Base-by-base conservation (phyloP, 2,797 vertebrate species). In the Microctenopoma lineatum region DNA sequence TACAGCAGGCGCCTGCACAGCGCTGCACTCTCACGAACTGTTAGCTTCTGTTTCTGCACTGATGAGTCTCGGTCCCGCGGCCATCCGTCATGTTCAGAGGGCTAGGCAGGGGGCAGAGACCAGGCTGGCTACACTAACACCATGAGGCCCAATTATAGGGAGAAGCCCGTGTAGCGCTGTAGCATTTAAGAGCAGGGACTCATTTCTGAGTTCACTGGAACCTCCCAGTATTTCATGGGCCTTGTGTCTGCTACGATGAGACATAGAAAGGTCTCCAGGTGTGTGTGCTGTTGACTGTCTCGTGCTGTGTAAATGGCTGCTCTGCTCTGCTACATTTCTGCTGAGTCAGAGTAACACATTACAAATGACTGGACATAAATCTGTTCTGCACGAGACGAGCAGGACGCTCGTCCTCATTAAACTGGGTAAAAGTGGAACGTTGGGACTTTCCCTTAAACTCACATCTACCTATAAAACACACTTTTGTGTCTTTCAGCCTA, bases 31-130 rank as follows among this genome's bases (percentile, higher is more conserved):
- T 83, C 87, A 88, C 32, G 60, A 82, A 81, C 85, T 57, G 89
- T 91, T 90, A 89, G 88, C 75, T 81, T 39, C 79, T 7, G 73
- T 86, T 83, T 87, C 90, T 75, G 74, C 89, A 38, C 78, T 45
- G 60, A 51, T 75, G 84, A 71, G 48, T 58, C 66, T 41, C 56
- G 44, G 67, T 70, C 84, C 80, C 83, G 73, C 39, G 42, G 80
- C 86, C 77, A 89, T 89, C 86, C 83, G 66, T 91, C 85, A 83
- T 64, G 63, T 82, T 77, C 85, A 73, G 75, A 12, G 39, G 79
- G 66, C 63, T 0, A 39, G 70, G 70, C 59, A 61, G 81, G 66
- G 79, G 80, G 71, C 65, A 60, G 79, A 59, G 74, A 69, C 68
- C 18, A 47, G 75, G 63, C 70, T 38, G 38, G 83, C 73, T 78